phyloP scores from a whole-genome alignment of 1,140 invertebrate species.

The Monochamus saltuarius region DNA sequence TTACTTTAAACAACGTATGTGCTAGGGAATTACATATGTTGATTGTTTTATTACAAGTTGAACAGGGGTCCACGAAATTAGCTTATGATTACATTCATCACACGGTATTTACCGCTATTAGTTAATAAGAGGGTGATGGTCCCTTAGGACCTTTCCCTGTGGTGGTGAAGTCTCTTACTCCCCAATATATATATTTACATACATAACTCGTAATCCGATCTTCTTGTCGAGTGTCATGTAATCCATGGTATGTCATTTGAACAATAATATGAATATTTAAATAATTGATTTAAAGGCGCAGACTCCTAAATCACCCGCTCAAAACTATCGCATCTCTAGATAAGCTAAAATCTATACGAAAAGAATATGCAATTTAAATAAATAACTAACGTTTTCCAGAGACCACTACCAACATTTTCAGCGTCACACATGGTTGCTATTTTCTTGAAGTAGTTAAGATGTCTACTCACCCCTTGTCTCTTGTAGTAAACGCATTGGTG shows the following conservation, averaged over 20 bases:
- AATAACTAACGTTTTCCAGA: no score
- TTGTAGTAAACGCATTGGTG: no score
- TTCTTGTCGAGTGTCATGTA: constrained; percentile 27
- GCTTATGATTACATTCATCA: constrained; percentile 51
- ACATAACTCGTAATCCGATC: constrained; percentile 48
- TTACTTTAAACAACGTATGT: constrained; percentile 42
- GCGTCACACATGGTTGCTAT: no score
- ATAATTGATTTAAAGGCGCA: background rate
- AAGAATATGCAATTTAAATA: no score
- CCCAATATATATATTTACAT: constrained; percentile 46
- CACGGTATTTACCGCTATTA: constrained; percentile 52
- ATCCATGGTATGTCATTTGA: constrained; percentile 4
- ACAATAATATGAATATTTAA: background rate
- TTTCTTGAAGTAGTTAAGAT: no score
- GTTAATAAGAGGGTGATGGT: constrained; percentile 45
- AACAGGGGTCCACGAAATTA: constrained; percentile 45
- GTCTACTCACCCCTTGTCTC: no score
- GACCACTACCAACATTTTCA: no score
- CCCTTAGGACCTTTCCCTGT: constrained; percentile 33
- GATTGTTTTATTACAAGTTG: constrained; percentile 49
- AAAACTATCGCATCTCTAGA: no score
- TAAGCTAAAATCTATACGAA: no score
- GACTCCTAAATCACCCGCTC: no score
- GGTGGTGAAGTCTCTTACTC: constrained; percentile 26
- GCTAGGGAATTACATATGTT: constrained; percentile 44